phyloP scores from a whole-genome alignment of 2,888 invertebrate genomes.

The Phragmatobia fuliginosa region DNA sequence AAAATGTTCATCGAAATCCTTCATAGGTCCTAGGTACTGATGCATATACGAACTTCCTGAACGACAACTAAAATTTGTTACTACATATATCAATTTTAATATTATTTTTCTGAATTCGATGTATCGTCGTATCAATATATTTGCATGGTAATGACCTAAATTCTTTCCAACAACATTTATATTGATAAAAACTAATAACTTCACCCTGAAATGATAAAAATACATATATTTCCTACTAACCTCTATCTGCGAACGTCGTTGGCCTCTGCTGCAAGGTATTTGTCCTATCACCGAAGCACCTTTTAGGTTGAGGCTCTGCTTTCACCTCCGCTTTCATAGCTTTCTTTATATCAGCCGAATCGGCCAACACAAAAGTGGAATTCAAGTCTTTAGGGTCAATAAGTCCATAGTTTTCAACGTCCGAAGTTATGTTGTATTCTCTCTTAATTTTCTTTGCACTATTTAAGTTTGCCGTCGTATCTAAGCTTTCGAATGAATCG shows the following conservation, averaged over 20 bases:
- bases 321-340: constrained; percentile 55
- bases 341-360: constrained; percentile 67
- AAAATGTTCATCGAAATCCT: too few species aligned
- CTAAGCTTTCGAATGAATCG: constrained; percentile 75
- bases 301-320: constrained; percentile 58
- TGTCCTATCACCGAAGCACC: constrained; percentile 72
- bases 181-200: background rate
- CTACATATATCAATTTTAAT: background rate
- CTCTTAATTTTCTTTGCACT: constrained; percentile 76
- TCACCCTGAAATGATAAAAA: constrained; percentile 5
- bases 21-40: background rate
- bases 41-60: background rate
- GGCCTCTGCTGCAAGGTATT: constrained; percentile 69
- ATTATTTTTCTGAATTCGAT: background rate
- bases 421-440: constrained; percentile 55
- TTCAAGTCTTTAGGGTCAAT: constrained; percentile 77
- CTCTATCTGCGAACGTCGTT: constrained; percentile 69
- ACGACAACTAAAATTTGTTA: background rate
- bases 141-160: background rate
- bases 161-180: background rate
- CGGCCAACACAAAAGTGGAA: constrained; percentile 79
- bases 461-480: constrained; percentile 66
- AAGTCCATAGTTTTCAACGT: constrained; percentile 64
- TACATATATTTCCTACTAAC: constrained; percentile 54
- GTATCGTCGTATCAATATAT: background rate